Evolutionary conservation across 2,113 vertebrate genomes (phyloP).

Genomic region (Marcusenius ussheri): DNA sequence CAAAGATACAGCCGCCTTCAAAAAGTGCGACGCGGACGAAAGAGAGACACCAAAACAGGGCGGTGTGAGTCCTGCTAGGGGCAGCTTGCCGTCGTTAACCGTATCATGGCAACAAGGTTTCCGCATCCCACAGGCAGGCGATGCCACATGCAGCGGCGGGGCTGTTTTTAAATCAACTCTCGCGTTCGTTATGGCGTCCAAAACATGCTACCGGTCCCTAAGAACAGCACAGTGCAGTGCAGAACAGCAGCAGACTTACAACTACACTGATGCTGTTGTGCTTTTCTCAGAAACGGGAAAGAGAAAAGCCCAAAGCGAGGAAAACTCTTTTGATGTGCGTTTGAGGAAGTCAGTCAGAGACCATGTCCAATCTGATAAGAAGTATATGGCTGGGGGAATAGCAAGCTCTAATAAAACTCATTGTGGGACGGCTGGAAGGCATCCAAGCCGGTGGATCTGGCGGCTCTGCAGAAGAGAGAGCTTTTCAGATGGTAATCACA

Average conservation of each 20-base stretch:
- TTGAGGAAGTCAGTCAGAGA: neutral
- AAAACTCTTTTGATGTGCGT: neutral
- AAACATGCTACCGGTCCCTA: neutral
- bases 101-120: neutral
- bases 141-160: neutral
- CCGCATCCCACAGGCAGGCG: neutral
- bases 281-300: neutral
- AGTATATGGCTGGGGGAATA: neutral
- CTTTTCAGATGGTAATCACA: constrained; percentile 26
- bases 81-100: neutral
- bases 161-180: neutral
- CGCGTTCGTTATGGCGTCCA: neutral
- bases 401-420: constrained; percentile 10
- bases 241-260: neutral
- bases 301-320: neutral
- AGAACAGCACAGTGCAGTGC: neutral
- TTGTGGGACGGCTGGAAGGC: constrained; percentile 18
- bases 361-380: constrained; percentile 12
- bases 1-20: neutral
- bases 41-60: neutral
- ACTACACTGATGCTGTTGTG: neutral
- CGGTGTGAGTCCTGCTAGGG: neutral
- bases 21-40: neutral
- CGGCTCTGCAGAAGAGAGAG: neutral
- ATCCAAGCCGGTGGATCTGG: constrained; percentile 7